Conservation (phyloP, 2,888 invertebrate species). For the Meganola albula region DNA sequence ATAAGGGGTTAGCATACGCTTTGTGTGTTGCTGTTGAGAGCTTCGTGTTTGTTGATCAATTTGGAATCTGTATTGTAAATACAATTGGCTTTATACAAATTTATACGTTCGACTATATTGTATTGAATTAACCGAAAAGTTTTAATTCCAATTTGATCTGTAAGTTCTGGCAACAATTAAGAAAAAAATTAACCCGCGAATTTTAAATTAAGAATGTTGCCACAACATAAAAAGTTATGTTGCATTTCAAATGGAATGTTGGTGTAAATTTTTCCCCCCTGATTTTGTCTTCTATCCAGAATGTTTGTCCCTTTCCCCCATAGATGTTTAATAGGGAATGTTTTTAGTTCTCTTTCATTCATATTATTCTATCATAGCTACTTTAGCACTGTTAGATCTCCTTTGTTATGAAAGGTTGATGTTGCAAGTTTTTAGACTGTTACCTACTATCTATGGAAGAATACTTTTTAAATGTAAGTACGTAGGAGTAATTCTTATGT, state of each 20-base stretch:
- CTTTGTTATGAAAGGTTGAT: constrained; percentile 63
- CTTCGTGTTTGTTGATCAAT: constrained; percentile 67
- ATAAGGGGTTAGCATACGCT: constrained; percentile 58
- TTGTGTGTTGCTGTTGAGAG: constrained; percentile 61
- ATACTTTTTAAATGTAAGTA: constrained; percentile 44
- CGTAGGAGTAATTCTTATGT: constrained; percentile 30
- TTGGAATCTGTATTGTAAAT: constrained; percentile 67
- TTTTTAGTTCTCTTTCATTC: constrained; percentile 52
- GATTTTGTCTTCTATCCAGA: constrained; percentile 64
- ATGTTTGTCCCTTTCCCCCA: constrained; percentile 76
- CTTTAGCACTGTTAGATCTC: constrained; percentile 61
- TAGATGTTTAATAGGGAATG: constrained; percentile 75
- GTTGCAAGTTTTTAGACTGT: constrained; percentile 58
- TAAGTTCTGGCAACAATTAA: constrained; percentile 62
- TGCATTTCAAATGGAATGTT: constrained; percentile 82
- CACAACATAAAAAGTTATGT: constrained; percentile 51
- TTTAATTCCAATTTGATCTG: constrained; percentile 72
- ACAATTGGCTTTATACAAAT: constrained; percentile 48
- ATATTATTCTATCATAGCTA: constrained; percentile 66
- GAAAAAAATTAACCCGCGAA: constrained; percentile 10
- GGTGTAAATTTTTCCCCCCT: constrained; percentile 75
- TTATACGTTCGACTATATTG: constrained; percentile 18
- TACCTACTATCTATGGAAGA: constrained; percentile 32
- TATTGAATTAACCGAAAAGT: constrained; percentile 26
- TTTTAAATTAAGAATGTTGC: constrained; percentile 49